Percentiles rank a stretch among this genome's conserved stretches.
These are phyloP conservation scores for Drosophila nigrodunni DNA, from an alignment of 1,140 invertebrate genomes.

Conservation along the genomic window DNA sequence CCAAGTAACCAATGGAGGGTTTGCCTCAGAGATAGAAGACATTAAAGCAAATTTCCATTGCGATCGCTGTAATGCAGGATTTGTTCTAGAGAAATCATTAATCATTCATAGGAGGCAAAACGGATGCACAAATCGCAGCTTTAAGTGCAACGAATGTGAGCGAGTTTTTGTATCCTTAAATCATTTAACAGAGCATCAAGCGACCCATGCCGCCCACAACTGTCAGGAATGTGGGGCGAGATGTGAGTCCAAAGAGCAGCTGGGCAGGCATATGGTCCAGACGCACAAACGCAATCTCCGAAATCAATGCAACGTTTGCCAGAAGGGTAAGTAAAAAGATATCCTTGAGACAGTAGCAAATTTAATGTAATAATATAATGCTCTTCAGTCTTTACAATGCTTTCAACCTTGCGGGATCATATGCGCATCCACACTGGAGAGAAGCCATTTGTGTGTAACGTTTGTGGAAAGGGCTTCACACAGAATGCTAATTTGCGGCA, in stretches of 20 bases:
- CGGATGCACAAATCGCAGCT: slow-evolving; percentile 71
- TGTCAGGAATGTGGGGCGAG: slow-evolving; percentile 81
- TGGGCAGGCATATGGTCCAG: slow-evolving; percentile 84
- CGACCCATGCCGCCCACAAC: slow-evolving; percentile 49
- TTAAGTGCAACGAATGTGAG: slow-evolving; percentile 71
- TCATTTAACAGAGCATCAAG: slow-evolving; percentile 84
- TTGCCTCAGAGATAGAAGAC: slow-evolving; percentile 12
- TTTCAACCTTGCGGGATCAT: slow-evolving; percentile 86
- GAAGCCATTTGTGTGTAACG: slow-evolving; percentile 83
- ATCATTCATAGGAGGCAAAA: slow-evolving; percentile 66
- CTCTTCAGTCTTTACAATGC: slow-evolving; percentile 85
- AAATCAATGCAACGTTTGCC: slow-evolving; percentile 87
- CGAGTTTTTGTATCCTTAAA: slow-evolving; percentile 85
- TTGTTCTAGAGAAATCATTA: slow-evolving; percentile 69
- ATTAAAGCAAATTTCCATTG: slow-evolving; percentile 65
- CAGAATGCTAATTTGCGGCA: slow-evolving; percentile 87
- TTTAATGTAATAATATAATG: neutral
- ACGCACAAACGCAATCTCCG: slow-evolving; percentile 86
- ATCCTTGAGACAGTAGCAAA: neutral
- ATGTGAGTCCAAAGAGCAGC: slow-evolving; percentile 80
- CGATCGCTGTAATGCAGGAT: slow-evolving; percentile 76
- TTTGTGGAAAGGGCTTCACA: slow-evolving; percentile 84
- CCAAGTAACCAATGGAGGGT: neutral
- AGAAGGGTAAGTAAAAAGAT: slow-evolving; percentile 84
- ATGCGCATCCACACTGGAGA: slow-evolving; percentile 84